Evolutionary conservation across 2,888 invertebrate genomes (phyloP), one percentile per base, ranked within the genome.

Genomic region (Stenolophus ochropezus): DNA sequence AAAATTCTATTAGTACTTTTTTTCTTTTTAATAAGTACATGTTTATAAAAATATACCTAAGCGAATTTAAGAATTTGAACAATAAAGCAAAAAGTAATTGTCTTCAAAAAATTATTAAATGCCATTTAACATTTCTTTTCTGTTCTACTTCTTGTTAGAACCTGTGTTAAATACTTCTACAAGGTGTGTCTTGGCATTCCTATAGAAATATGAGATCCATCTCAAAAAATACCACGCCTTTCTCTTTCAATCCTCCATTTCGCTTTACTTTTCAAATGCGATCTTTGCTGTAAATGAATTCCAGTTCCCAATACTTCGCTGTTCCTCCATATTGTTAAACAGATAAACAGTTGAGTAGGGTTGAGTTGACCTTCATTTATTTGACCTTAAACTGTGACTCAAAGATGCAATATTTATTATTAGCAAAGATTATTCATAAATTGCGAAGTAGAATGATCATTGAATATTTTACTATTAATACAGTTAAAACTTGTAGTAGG

Each of bases 381-480:
- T 75, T 76, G 76, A 76, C 76, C 76, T 56, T 76, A 27, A 76
- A 76, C 76, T 76, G 76, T 76, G 76, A 76, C 27, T 76, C 56
- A 76, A n/a, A 27, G 65, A 16, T 69, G 69, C 69, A 69, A 21
- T 27, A 42, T 33, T 69, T 69, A 69, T 42, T 69, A 69, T 33
- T 47, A 69, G 16, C 33, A 42, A 4, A 4, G 51, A 16, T n/a
- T 51, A 51, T 51, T 51, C 18, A 51, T 51, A 14, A 51, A 51
- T n/a, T n/a, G n/a, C n/a, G n/a, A n/a, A n/a, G n/a, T n/a, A n/a
- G n/a, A n/a, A n/a, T n/a, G n/a, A n/a, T n/a, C n/a, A n/a, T n/a
- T n/a, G n/a, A n/a, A n/a, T n/a, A n/a, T n/a, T n/a, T n/a, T n/a
- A n/a, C n/a, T n/a, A n/a, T n/a, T n/a, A n/a, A n/a, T n/a, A n/a